Evolutionary conservation across 2,797 vertebrate genomes (phyloP).

Genomic region (Anguilla marmorata): DNA sequence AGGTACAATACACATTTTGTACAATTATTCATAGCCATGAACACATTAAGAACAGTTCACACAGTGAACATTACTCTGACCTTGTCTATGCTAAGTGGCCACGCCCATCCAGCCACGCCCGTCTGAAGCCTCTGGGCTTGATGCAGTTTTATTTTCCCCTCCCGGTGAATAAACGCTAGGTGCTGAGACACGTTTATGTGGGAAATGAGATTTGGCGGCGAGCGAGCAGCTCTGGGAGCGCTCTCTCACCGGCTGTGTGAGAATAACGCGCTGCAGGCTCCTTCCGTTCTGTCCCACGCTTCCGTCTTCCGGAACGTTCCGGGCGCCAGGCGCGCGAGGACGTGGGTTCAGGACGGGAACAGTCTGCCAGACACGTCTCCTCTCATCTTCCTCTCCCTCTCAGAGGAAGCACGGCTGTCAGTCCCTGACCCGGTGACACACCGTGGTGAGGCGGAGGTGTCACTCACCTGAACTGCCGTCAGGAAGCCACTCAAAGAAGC

Average conservation of each 20-base stretch:
- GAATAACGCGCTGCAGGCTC: not conserved
- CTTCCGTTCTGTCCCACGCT: not conserved
- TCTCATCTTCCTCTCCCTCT: not conserved
- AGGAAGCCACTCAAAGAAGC: not conserved
- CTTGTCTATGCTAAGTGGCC: not conserved
- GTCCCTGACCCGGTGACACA: not conserved
- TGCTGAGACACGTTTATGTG: not conserved
- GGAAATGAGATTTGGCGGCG: not conserved
- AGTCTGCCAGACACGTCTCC: not conserved
- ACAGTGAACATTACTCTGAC: too few species aligned
- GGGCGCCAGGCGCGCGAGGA: not conserved
- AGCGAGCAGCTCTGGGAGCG: not conserved
- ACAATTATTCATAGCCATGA: too few species aligned
- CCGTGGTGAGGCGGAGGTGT: not conserved
- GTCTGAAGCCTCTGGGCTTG: not conserved
- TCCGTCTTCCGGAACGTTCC: not conserved
- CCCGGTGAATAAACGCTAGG: not conserved
- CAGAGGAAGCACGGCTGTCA: not conserved
- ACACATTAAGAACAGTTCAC: too few species aligned
- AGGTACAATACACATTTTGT: too few species aligned
- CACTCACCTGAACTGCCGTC: conserved; percentile 4
- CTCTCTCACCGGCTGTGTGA: not conserved
- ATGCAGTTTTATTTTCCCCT: not conserved
- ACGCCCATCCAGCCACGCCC: not conserved
- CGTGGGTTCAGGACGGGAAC: not conserved